A percentile compares a stretch with the other conserved stretches of the same genome.
phyloP scores from a whole-genome alignment of 2,888 invertebrate species.

The Drosophila tanythrix region DNA sequence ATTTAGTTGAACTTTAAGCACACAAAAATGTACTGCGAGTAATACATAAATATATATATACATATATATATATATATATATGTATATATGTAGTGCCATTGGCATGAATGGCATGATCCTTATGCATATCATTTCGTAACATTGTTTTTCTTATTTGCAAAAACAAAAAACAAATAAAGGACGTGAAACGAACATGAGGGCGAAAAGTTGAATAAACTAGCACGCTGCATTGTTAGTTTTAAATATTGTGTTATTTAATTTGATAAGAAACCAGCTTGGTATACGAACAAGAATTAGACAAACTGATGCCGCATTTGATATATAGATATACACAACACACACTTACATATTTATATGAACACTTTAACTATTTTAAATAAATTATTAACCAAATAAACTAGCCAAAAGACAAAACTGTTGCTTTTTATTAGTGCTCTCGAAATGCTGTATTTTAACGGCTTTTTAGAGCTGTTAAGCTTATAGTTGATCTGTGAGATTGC shows the following conservation, averaged over 20 bases:
- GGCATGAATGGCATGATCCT: conserved; percentile 60
- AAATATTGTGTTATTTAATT: conserved; percentile 77
- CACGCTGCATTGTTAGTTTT: conserved; percentile 77
- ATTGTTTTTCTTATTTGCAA: conserved; percentile 63
- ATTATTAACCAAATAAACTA: conserved; percentile 78
- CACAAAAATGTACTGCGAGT: conserved; percentile 45
- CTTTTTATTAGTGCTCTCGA: conserved; percentile 11
- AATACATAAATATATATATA: conserved; percentile 41
- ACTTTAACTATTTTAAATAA: conserved; percentile 73
- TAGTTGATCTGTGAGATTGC: neutral
- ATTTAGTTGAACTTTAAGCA: conserved; percentile 78
- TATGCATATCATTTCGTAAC: conserved; percentile 73
- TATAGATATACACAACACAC: conserved; percentile 46
- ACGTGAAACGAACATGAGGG: conserved; percentile 38
- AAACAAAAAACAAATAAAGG: conserved; percentile 34
- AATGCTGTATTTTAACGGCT: neutral
- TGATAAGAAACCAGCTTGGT: conserved; percentile 69
- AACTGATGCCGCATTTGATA: conserved; percentile 65
- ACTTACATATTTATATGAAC: conserved; percentile 47
- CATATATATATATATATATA: conserved; percentile 36
- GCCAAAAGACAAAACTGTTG: conserved; percentile 58
- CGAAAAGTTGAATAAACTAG: conserved; percentile 41
- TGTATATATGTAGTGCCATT: conserved; percentile 56
- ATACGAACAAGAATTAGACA: conserved; percentile 54
- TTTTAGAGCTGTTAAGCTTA: conserved; percentile 1